phyloP scores from a whole-genome alignment of 2,888 invertebrate genomes.

The Mesorhabditis sp. region DNA sequence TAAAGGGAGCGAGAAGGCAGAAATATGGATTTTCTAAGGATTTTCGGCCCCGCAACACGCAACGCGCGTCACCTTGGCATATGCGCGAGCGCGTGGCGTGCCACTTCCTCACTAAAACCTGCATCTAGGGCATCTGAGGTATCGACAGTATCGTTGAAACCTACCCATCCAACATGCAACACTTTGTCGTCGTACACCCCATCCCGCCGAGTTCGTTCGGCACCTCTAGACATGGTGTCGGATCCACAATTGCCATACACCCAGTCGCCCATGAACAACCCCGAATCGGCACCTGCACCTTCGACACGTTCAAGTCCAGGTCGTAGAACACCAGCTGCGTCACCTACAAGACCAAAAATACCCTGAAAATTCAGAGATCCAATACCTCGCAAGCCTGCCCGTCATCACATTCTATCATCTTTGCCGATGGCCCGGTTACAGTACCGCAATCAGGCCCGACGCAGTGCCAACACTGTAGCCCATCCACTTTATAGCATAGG shows the following conservation, averaged over 20 bases:
- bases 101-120: too few species aligned
- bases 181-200: not conserved
- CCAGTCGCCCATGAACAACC: not conserved
- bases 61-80: too few species aligned
- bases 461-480: not conserved
- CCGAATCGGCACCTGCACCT: not conserved
- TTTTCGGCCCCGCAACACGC: too few species aligned
- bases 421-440: not conserved
- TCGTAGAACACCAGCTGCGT: not conserved
- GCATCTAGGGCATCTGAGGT: too few species aligned
- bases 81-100: too few species aligned
- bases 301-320: not conserved
- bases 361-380: not conserved
- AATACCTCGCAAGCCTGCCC: not conserved
- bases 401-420: not conserved
- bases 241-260: not conserved
- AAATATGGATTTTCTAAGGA: too few species aligned
- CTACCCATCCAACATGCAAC: not conserved
- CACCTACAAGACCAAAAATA: not conserved
- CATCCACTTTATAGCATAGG: too few species aligned
- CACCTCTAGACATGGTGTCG: not conserved
- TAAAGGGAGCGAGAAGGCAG: too few species aligned
- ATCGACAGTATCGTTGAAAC: too few species aligned
- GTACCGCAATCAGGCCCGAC: not conserved
- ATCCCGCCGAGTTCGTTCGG: constrained; percentile 1